Conservation (phyloP, 1,140 invertebrate species). For the Pseudomyrmex sp. region DNA sequence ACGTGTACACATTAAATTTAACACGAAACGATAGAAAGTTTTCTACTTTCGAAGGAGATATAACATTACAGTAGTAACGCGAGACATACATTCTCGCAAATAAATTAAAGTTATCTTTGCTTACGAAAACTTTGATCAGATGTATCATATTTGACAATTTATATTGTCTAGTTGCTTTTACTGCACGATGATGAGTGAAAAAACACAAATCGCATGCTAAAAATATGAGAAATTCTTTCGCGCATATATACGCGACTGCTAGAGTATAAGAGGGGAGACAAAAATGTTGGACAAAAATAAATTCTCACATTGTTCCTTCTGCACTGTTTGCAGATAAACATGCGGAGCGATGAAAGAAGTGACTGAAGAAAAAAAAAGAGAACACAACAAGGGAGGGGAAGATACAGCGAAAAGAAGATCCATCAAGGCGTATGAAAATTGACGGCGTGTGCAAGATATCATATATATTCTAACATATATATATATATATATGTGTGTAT, state of each 20-base stretch:
- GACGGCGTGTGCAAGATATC: slow-evolving; percentile 34
- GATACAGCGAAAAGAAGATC: slow-evolving; percentile 17
- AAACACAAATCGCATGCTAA: slow-evolving; percentile 11
- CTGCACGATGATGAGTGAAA: not conserved
- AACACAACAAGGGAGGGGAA: slow-evolving; percentile 9
- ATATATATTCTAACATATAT: slow-evolving; percentile 39
- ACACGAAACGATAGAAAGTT: too few relatives aligned
- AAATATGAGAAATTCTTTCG: not conserved
- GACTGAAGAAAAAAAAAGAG: slow-evolving; percentile 51
- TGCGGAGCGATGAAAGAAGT: slow-evolving; percentile 73
- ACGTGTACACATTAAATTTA: too few relatives aligned
- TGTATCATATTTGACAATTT: too few relatives aligned
- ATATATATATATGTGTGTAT: not conserved
- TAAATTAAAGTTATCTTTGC: too few relatives aligned
- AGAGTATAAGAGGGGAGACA: not conserved
- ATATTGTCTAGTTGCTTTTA: too few relatives aligned
- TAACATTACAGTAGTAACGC: too few relatives aligned
- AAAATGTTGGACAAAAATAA: slow-evolving; percentile 67
- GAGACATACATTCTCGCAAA: too few relatives aligned
- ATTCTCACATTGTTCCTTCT: slow-evolving; percentile 68
- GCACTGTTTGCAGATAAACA: slow-evolving; percentile 77
- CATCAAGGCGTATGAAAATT: slow-evolving; percentile 7
- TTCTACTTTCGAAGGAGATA: too few relatives aligned
- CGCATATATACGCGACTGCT: not conserved
- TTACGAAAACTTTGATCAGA: too few relatives aligned